phyloP scores from a whole-genome alignment of 2,888 invertebrate species.

The Agrotis exclamationis region DNA sequence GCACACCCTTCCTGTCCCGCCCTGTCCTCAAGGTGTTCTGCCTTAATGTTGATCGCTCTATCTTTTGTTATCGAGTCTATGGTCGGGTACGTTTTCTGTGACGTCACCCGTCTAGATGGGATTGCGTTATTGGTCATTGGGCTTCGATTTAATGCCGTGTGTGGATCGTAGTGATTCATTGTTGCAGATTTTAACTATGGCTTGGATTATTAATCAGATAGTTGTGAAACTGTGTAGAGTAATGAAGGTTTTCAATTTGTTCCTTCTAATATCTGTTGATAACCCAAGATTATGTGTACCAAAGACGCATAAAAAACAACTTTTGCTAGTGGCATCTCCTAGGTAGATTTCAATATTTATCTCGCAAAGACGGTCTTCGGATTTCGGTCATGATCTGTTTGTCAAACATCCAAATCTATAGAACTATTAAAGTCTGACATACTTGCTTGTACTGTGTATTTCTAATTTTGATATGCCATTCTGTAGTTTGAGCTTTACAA shows the following conservation, averaged over 20 bases:
- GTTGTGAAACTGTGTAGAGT: too few species aligned
- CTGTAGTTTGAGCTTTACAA: too few species aligned
- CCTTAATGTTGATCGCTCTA: constrained; percentile 59
- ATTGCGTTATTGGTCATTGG: constrained; percentile 40
- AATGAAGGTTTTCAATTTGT: neutral
- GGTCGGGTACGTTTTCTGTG: constrained; percentile 29
- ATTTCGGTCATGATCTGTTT: too few species aligned
- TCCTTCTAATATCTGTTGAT: too few species aligned
- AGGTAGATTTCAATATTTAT: too few species aligned
- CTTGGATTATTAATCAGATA: neutral
- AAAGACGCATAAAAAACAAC: too few species aligned
- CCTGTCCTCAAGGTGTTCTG: constrained; percentile 70
- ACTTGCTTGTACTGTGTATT: too few species aligned
- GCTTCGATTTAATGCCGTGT: constrained; percentile 25
- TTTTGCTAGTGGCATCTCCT: too few species aligned
- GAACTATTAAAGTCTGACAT: neutral
- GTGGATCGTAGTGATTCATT: constrained; percentile 17
- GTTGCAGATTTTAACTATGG: neutral
- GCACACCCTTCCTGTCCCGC: constrained; percentile 86
- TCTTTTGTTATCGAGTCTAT: constrained; percentile 56
- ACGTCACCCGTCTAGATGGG: constrained; percentile 48
- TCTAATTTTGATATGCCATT: neutral
- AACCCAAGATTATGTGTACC: too few species aligned
- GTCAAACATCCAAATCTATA: neutral
- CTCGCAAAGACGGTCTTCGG: too few species aligned